Evolutionary conservation across 1,140 invertebrate species (phyloP), one percentile per base, ranked within the genome.

Genomic region (Lethrus apterus): DNA sequence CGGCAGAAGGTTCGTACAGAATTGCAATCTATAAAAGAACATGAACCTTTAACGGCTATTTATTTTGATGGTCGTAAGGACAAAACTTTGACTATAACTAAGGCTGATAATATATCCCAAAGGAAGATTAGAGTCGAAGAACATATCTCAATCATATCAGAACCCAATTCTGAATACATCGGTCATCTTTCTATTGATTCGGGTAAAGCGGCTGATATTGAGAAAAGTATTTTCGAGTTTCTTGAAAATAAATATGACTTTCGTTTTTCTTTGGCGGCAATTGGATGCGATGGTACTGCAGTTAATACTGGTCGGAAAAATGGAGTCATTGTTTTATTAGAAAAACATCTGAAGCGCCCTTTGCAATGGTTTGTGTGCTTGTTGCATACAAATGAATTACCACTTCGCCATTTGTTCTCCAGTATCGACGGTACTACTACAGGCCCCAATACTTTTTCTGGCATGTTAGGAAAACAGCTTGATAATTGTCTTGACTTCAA

Each of bases 331-430:
- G 2, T 8, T 2, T 14, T 8, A 15, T 10, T 45, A 7, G 43
- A 45, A 19, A 45, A 36, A 23, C 30, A 35, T 11, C 23, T 35
- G 20, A 17, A 19, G 7, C 18, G 19, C 18, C 30, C 21, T n/a
- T 14, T 45, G 13, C 43, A 45, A 21, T 35, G 43, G 43, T 8
- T n/a, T 15, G 17, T 45, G 5, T 45, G 30, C 18, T 11, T 45
- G 4, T 17, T 45, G 4, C 43, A 45, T 24, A 8, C 19, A 7
- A 45, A 35, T 24, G 43, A 45, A 18, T 40, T 63, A 18, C 53
- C 50, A 26, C 46, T 64, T 10, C 34, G 60, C 15, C 56, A 64
- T 44, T 47, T 65, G 21, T 59, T 63, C 44, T 31, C 53, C 38
- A 13, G 50, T 44, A 34, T 59, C 26, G 55, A 64, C 54, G 57